A percentile compares a stretch with the other conserved stretches of the same genome.
These are phyloP conservation scores for Hydrophis major DNA, from an alignment of 2,797 vertebrate genomes.

Conservation along the genomic window DNA sequence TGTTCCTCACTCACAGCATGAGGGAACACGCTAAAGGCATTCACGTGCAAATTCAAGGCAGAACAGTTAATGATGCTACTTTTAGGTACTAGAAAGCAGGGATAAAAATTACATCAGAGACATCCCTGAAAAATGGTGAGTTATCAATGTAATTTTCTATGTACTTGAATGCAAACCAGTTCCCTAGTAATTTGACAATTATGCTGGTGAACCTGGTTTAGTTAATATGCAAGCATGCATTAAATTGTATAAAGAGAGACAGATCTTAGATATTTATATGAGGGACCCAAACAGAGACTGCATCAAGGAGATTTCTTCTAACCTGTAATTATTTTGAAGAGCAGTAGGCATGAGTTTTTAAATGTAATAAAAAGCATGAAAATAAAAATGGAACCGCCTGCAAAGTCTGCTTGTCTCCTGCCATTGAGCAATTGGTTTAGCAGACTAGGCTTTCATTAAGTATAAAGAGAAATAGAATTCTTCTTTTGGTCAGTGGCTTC, in stretches of 20 bases:
- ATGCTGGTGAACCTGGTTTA: background rate
- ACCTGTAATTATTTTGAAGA: background rate
- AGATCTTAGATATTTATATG: background rate
- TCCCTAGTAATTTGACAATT: constrained; percentile 3
- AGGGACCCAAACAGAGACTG: background rate
- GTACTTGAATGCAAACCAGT: background rate
- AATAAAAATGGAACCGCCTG: background rate
- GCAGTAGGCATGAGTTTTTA: background rate
- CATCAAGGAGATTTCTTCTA: background rate
- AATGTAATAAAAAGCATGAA: background rate
- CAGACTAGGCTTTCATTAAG: background rate
- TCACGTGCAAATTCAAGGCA: background rate
- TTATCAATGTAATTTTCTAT: background rate
- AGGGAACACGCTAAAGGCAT: background rate
- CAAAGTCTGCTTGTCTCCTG: background rate
- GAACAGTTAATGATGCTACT: constrained; percentile 3
- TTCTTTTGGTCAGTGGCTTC: background rate
- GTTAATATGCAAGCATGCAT: background rate
- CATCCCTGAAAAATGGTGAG: background rate
- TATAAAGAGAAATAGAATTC: background rate
- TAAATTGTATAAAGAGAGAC: background rate
- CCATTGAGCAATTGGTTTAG: background rate
- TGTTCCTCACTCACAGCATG: background rate
- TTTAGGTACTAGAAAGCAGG: background rate
- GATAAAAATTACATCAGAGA: background rate